Base-by-base conservation (phyloP, 2,888 invertebrate genomes). In the Abscondita cerata region DNA sequence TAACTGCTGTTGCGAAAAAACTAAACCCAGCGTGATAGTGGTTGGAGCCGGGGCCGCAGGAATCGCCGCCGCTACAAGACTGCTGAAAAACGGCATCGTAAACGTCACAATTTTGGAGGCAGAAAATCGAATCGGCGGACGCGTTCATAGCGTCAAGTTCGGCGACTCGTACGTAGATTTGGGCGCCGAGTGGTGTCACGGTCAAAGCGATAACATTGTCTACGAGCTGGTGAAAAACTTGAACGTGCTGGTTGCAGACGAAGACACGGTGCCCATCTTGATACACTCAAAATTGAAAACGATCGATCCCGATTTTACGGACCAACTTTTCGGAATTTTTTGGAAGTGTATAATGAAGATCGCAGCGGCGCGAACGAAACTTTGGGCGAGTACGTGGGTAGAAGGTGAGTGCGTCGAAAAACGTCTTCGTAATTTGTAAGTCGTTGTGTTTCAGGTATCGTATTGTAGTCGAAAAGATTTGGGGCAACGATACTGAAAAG, bases 391-490 rank as follows among this genome's bases (percentile, higher is more conserved):
- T 77, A 81, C 13, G 74, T 87, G 69, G 80, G 89, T 1, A 86
- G 87, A 70, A 92, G 91, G 92, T 90, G 88, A 66, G 85, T 85
- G 50, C 84, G 82, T 58, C 15, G 38, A 16, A 15, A 19, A 12
- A 19, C 9, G 12, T 38, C 18, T 13, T 46, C 25, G 25, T 25
- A 25, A 52, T 25, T 25, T n/a, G n/a, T n/a, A 25, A 6, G 25
- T 25, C 6, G 2, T 25, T 25, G 25, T n/a, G 25, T 25, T 25
- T 25, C 2, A 25, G 60, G 18, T 54, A 38, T 34, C 25, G 40
- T n/a, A 8, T 48, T 18, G 11, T n/a, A 2, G 34, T n/a, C 25
- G 25, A 25, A 6, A 25, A 25, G 6, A 2, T 25, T 25, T 47
- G 47, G 47, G 11, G 19, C 8, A 16, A 57, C 11, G 34, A 62